These are phyloP conservation scores for Burhinus oedicnemus DNA, from an alignment of 2,113 vertebrate species.

Conservation along the genomic window DNA sequence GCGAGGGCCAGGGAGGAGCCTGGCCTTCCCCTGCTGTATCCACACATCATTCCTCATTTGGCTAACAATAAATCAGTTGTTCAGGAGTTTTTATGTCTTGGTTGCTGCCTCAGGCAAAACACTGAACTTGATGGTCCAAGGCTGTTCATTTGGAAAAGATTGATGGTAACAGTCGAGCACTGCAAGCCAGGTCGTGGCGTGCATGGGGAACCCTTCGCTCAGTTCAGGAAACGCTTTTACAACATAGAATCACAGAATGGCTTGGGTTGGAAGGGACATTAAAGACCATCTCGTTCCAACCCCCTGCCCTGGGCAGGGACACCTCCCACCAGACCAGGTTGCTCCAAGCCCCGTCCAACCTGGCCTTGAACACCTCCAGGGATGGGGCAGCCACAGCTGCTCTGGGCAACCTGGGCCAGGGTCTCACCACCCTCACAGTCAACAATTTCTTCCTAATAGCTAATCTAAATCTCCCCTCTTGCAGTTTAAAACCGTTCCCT, in stretches of 20 bases:
- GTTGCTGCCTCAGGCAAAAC: background rate
- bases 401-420: background rate
- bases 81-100: background rate
- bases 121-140: too few relatives aligned
- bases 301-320: background rate
- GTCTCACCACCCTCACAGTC: background rate
- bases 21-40: background rate
- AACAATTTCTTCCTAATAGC: too few relatives aligned
- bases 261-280: background rate
- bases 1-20: background rate
- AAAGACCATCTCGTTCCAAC: background rate
- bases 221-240: rapidly evolving
- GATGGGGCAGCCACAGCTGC: background rate
- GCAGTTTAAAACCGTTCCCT: too few relatives aligned
- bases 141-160: background rate
- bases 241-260: background rate
- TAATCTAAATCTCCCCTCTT: too few relatives aligned
- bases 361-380: background rate
- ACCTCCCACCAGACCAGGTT: background rate
- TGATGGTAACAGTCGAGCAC: background rate
- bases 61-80: background rate
- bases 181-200: rapidly evolving
- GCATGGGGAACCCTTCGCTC: background rate
- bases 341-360: background rate
- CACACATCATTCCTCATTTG: background rate